Evolutionary conservation across 1,140 invertebrate genomes (phyloP), one percentile per base, ranked within the genome.

Genomic region (Platorchestia sp.): DNA sequence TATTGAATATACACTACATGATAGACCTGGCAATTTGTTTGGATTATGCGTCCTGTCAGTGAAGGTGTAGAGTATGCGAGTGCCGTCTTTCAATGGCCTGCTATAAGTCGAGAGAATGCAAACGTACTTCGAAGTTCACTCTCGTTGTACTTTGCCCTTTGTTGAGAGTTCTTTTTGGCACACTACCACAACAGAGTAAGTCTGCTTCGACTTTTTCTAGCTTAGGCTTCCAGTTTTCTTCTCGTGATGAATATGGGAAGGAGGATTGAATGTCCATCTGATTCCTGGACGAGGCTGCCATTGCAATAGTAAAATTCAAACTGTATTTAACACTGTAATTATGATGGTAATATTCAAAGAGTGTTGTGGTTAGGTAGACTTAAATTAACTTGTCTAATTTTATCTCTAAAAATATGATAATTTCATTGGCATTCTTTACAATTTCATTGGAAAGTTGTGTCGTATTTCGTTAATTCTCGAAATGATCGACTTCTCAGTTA

Each of bases 1-100:
- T 89, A 44, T 42, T 89, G 41, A 44, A 89, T 89, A 42, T 89
- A 42, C 87, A 89, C 42, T 89, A 42, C 87, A 89, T 89, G 87
- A 89, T 89, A 7, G 87, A 41, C 87, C 36, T 42, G 43, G 87
- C 27, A 22, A 89, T 89, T 89, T 89, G 43, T 89, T 89, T 89
- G 43, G 87, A 89, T 89, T 89, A 42, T 42, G 7, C n/a, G 16
- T 14, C 14, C 87, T 89, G 36, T 36, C 87, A 89, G 42, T 42
- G 43, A 10, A 5, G 87, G 87, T 5, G 87, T 89, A 16, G 42
- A 42, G 87, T 44, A 5, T 42, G 6, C 3, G n/a, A 89, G 7
- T 42, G 87, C n/a, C 36, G 87, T 42, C 10, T 44, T 14, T 89
- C 59, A 19, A 75, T 22, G 36, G 59, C 14, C 59, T 75, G 59